Evolutionary conservation across 2,797 vertebrate genomes (phyloP).

Genomic region (Yasuhikotakia modesta): DNA sequence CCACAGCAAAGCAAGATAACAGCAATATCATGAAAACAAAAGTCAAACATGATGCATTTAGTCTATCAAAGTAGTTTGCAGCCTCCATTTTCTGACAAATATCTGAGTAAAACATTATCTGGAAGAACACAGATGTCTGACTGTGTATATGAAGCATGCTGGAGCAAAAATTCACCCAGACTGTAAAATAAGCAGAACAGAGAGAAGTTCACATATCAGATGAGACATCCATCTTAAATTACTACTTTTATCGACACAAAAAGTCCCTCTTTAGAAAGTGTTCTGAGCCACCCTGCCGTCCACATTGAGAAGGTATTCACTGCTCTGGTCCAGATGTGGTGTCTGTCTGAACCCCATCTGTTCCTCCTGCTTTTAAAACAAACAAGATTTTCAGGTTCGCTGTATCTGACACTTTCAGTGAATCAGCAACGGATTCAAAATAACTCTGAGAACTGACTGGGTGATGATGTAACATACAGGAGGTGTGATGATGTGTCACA

Average conservation of each 20-base stretch:
- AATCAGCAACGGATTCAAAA: neutral
- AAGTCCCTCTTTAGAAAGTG: constrained; percentile 67
- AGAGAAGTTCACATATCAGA: constrained; percentile 60
- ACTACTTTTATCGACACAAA: constrained; percentile 69
- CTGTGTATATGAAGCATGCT: constrained; percentile 73
- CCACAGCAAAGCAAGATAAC: constrained; percentile 24
- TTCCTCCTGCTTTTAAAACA: constrained; percentile 71
- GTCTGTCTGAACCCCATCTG: constrained; percentile 77
- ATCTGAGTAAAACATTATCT: constrained; percentile 75
- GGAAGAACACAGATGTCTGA: constrained; percentile 70
- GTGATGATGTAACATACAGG: no score
- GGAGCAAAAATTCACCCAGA: constrained; percentile 74
- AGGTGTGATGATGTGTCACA: neutral
- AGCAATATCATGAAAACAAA: constrained; percentile 38
- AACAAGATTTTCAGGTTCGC: constrained; percentile 32
- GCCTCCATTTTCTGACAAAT: constrained; percentile 75
- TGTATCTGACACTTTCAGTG: neutral
- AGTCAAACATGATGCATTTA: constrained; percentile 52
- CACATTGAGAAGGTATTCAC: constrained; percentile 62
- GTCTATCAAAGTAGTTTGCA: constrained; percentile 52
- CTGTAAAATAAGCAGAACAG: constrained; percentile 59
- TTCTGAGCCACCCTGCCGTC: constrained; percentile 28
- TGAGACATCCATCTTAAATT: constrained; percentile 56
- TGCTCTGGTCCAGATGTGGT: constrained; percentile 77
- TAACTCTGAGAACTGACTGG: no score